Percentiles rank a stretch among this genome's conserved stretches.
phyloP scores from a whole-genome alignment of 2,888 invertebrate genomes.

The Dysmachus trigonus region DNA sequence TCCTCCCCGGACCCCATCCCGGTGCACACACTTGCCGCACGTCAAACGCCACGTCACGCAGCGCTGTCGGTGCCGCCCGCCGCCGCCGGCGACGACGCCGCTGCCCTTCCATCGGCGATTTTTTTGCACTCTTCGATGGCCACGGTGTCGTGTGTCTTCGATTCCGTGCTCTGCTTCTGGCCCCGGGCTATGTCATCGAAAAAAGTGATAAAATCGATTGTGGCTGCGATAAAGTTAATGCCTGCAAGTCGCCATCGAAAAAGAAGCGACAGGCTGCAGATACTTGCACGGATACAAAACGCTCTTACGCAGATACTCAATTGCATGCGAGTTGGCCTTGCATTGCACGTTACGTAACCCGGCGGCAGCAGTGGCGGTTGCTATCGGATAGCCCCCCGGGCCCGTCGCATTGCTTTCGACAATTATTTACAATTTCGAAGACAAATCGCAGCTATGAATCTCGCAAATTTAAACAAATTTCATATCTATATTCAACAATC shows the following conservation, averaged over 20 bases:
- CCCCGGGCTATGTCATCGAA: neutral
- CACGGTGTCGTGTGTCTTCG: neutral
- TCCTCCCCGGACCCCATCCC: neutral
- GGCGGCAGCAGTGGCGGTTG: neutral
- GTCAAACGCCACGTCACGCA: neutral
- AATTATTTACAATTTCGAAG: neutral
- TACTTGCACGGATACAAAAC: neutral
- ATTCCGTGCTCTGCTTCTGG: neutral
- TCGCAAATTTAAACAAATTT: neutral
- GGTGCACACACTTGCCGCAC: neutral
- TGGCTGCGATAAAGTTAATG: neutral
- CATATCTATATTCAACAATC: too few species aligned
- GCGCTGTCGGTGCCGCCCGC: neutral
- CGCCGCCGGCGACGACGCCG: neutral
- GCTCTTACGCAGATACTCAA: neutral
- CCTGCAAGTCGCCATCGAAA: neutral
- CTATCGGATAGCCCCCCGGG: neutral
- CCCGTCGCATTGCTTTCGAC: too few species aligned
- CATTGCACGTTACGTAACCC: neutral
- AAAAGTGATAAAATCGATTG: slow-evolving; percentile 5
- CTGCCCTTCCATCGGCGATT: neutral
- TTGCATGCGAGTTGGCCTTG: neutral
- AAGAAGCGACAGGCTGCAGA: neutral
- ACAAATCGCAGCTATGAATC: neutral
- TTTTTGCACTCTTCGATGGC: neutral